Conservation (phyloP, 2,797 vertebrate genomes). For the Lacerta viridis region DNA sequence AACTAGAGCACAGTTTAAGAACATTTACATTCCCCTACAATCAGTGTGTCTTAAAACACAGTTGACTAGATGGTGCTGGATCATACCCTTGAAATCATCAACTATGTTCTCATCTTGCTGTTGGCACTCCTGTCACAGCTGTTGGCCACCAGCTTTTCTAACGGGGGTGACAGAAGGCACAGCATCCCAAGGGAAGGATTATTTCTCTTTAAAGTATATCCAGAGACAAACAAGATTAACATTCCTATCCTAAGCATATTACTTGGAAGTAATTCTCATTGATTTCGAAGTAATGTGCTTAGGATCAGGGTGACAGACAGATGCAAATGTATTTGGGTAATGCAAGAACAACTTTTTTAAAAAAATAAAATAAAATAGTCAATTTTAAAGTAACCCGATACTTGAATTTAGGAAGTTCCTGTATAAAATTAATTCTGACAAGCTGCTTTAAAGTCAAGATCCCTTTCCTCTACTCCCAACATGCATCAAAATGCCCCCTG, state of each 20-base stretch:
- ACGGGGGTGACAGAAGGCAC: conserved; percentile 10
- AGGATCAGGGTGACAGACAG: neutral
- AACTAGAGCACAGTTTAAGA: neutral
- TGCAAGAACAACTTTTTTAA: neutral
- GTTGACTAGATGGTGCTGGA: neutral
- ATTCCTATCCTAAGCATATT: conserved; percentile 20
- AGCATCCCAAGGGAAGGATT: conserved; percentile 28
- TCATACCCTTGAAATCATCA: neutral
- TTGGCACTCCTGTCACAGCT: neutral
- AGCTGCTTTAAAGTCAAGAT: neutral
- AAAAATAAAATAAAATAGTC: neutral
- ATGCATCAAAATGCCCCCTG: neutral
- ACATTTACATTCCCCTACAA: neutral
- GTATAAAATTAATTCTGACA: neutral
- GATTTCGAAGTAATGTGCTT: conserved; percentile 26
- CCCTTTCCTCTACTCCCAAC: neutral
- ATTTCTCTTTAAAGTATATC: conserved; percentile 33
- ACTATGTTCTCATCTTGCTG: neutral
- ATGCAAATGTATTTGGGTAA: neutral
- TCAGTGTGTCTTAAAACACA: neutral
- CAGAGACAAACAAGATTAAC: conserved; percentile 26
- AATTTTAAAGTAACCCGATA: conserved; percentile 8
- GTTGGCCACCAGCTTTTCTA: neutral
- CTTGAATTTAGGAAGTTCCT: neutral
- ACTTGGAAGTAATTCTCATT: conserved; percentile 23